Conservation (phyloP, 2,888 invertebrate genomes). For the Drosophila yooni region DNA sequence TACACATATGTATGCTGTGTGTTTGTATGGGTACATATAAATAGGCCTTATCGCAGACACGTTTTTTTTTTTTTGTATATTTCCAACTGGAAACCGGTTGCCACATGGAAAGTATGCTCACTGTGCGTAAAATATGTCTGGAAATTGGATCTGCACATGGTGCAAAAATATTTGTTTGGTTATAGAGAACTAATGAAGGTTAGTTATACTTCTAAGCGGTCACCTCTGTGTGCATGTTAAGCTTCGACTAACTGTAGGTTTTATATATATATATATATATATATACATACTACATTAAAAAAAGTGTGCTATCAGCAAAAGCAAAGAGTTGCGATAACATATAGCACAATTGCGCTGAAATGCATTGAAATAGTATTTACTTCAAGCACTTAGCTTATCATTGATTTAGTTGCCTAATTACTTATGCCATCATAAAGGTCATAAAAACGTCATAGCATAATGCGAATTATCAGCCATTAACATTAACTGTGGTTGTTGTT, state of each 20-base stretch:
- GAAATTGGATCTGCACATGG: constrained; percentile 10
- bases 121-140: constrained; percentile 36
- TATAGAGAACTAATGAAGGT: constrained; percentile 47
- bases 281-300: background rate
- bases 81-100: constrained; percentile 41
- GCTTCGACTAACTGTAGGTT: constrained; percentile 17
- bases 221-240: constrained; percentile 39
- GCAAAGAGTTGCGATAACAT: constrained; percentile 26
- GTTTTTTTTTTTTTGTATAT: constrained; percentile 24
- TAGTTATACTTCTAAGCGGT: constrained; percentile 18
- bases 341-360: constrained; percentile 12
- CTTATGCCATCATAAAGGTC: constrained; percentile 18
- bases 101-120: constrained; percentile 14
- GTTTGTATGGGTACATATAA: constrained; percentile 19
- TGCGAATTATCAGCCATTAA: constrained; percentile 25
- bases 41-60: constrained; percentile 47
- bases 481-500: constrained; percentile 25
- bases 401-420: constrained; percentile 35
- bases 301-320: constrained; percentile 15
- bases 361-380: constrained; percentile 23
- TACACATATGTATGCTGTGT: background rate
- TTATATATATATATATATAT: background rate
- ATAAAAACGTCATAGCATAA: constrained; percentile 43
- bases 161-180: background rate
- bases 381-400: constrained; percentile 40